These are phyloP conservation scores for Desoria tigrina DNA, from an alignment of 2,888 invertebrate species.

Conservation along the genomic window DNA sequence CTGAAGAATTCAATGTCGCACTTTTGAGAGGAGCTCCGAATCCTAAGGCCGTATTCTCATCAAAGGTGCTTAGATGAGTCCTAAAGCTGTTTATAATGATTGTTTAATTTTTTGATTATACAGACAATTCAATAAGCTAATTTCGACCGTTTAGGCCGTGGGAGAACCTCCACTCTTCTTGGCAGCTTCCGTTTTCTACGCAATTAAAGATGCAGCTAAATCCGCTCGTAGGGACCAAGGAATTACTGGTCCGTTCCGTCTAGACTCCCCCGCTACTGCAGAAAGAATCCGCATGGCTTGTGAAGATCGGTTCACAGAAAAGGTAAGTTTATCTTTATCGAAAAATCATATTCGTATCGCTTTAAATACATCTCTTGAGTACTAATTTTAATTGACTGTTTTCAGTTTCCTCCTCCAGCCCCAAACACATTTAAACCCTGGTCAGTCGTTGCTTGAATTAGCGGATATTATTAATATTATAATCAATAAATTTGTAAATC, in stretches of 20 bases:
- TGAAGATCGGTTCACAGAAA: conserved; percentile 68
- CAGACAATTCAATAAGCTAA: background rate
- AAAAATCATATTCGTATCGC: background rate
- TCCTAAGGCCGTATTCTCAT: conserved; percentile 88
- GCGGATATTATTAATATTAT: too few species aligned
- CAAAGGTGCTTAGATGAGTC: conserved; percentile 69
- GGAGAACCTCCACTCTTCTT: conserved; percentile 94
- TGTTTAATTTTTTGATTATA: background rate
- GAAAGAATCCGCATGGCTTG: conserved; percentile 89
- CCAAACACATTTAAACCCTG: conserved; percentile 49
- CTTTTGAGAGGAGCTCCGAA: conserved; percentile 87
- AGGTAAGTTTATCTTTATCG: conserved; percentile 29
- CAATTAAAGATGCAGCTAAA: conserved; percentile 82
- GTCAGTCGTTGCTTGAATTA: conserved; percentile 46
- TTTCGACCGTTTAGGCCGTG: conserved; percentile 72
- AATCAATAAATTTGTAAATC: too few species aligned
- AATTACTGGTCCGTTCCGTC: conserved; percentile 61
- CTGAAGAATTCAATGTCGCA: conserved; percentile 87
- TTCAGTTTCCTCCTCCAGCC: conserved; percentile 46
- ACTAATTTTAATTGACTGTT: conserved; percentile 7
- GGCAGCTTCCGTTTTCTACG: conserved; percentile 82
- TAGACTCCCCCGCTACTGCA: conserved; percentile 85
- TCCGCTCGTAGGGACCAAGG: conserved; percentile 76
- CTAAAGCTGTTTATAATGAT: conserved; percentile 12
- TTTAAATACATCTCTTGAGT: background rate